These are phyloP conservation scores for Digitonthophagus gazella DNA, from an alignment of 2,888 invertebrate species.

Conservation along the genomic window DNA sequence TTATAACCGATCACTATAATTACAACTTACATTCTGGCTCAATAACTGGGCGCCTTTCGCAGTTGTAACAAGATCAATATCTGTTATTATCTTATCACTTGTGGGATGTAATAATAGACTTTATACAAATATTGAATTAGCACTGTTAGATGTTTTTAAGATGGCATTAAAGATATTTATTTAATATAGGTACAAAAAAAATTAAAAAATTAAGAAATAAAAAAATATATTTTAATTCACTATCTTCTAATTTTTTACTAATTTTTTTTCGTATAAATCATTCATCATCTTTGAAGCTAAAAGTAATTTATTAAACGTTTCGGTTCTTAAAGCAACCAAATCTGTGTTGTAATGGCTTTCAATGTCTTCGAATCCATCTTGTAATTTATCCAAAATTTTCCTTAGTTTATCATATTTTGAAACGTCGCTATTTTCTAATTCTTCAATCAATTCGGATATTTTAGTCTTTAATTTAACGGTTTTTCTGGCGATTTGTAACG, in stretches of 20 bases:
- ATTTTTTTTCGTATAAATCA: slow-evolving; percentile 2
- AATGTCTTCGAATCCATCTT: slow-evolving; percentile 9
- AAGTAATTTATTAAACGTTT: slow-evolving; percentile 4
- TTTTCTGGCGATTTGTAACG: slow-evolving; percentile 3
- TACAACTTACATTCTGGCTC: neutral
- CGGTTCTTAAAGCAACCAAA: neutral
- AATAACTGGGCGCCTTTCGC: neutral
- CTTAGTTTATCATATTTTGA: neutral
- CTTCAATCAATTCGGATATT: neutral
- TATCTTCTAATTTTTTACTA: neutral
- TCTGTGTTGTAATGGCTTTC: slow-evolving; percentile 1
- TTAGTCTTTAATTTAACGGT: slow-evolving; percentile 4
- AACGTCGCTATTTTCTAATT: neutral
- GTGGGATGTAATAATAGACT: neutral
- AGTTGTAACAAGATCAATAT: neutral
- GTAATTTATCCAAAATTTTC: slow-evolving; percentile 8
- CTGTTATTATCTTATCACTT: neutral
- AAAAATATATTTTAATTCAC: neutral
- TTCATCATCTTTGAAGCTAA: slow-evolving; percentile 2
- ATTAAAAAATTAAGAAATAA: neutral
- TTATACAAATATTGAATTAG: neutral
- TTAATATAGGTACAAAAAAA: neutral
- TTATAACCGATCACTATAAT: neutral
- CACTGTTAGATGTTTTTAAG: no score
- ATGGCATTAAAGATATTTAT: no score